Evolutionary conservation across 1,140 invertebrate species (phyloP), one percentile per base, ranked within the genome.

Genomic region (Elysia chlorotica): DNA sequence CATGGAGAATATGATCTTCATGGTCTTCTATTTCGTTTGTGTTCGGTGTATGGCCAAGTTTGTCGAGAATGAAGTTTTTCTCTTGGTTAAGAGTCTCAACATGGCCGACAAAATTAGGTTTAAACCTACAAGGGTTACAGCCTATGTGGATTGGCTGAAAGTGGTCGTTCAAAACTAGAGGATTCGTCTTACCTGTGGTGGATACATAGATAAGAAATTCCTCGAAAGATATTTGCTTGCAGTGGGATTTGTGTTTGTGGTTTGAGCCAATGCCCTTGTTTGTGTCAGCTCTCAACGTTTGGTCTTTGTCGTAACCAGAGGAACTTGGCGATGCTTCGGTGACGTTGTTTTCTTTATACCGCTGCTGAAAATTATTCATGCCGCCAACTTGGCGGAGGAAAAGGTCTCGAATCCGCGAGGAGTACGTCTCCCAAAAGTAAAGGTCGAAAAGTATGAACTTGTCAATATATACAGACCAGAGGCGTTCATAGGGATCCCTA

Each of bases 391-490:
- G n/a, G n/a, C n/a, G n/a, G n/a, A n/a, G n/a, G n/a, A n/a, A n/a
- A n/a, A n/a, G n/a, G n/a, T n/a, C 2, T 19, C n/a, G 14, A n/a
- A 75, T 72, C 37, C 31, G 25, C 23, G 48, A 30, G 25, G 25
- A 62, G 35, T 67, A 63, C 14, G 4, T 2, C 31, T 38, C 19
- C 74, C 74, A 75, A 62, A 72, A 75, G 33, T 35, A 75, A 31
- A 36, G 23, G 62, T 75, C 74, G 21, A 65, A 53, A 19, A 75
- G 37, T 2, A 75, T 54, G 35, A 75, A 75, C 41, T 75, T 75
- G 48, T 75, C 74, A 19, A 75, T 53, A 65, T 61, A 75, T 38
- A 75, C 74, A 21, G 69, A 54, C 74, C 74, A 75, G 62, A 75
- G 54, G 2, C 74, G 62, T 19, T 23, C 19, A 54, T 71, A 75